Conservation (phyloP, 2,797 vertebrate species). For the Hoplostethus atlanticus region DNA sequence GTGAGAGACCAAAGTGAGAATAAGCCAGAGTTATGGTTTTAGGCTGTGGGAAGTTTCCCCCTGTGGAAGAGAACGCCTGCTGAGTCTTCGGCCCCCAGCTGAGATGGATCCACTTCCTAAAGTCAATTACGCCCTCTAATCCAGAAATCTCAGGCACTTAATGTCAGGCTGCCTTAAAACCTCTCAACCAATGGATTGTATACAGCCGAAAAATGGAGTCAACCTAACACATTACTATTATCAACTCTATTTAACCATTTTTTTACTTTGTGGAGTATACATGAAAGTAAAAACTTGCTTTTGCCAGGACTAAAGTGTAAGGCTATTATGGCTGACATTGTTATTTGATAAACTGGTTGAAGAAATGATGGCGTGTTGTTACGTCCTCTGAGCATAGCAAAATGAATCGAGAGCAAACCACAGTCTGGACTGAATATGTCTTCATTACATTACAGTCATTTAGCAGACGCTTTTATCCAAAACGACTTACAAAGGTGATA, state of each 20-base stretch:
- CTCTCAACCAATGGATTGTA: not conserved
- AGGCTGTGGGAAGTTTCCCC: constrained; percentile 3
- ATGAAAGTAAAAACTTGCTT: not conserved
- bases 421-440: too few relatives aligned
- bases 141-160: constrained; percentile 26
- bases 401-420: too few relatives aligned
- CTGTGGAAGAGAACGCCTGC: constrained; percentile 29
- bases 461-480: too few relatives aligned
- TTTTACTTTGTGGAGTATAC: not conserved
- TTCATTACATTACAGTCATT: too few relatives aligned
- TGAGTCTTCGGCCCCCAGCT: constrained; percentile 32
- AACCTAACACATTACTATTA: not conserved
- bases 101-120: constrained; percentile 21
- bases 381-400: too few relatives aligned
- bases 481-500: too few relatives aligned
- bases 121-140: constrained; percentile 27
- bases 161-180: constrained; percentile 7
- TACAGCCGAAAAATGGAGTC: not conserved
- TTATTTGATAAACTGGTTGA: not conserved
- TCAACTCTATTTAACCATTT: not conserved
- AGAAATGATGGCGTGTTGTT: too few relatives aligned
- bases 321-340: not conserved
- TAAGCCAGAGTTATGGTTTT: not conserved
- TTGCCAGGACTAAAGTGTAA: not conserved
- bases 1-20: not conserved